These are phyloP conservation scores for Camelus bactrianus DNA, from an alignment of 2,113 vertebrate species.

Conservation along the genomic window DNA sequence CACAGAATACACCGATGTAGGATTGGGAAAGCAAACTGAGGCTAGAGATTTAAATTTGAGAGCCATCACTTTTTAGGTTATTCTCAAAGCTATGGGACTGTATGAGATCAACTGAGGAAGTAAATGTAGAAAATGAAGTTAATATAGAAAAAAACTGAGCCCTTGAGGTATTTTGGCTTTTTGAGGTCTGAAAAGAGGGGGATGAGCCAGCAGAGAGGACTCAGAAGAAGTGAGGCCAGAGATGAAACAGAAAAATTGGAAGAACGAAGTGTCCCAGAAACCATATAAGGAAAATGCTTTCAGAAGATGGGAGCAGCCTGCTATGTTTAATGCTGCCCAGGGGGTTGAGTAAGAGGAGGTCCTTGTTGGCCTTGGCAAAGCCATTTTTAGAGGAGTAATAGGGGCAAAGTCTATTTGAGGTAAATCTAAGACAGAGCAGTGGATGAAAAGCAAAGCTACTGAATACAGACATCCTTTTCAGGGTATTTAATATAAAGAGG, in stretches of 20 bases:
- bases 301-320: conserved; percentile 36
- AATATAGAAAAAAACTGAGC: conserved; percentile 4
- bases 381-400: conserved; percentile 16
- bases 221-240: background rate
- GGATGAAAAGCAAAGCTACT: conserved; percentile 53
- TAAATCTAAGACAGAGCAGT: background rate
- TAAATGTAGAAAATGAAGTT: conserved; percentile 8
- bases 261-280: conserved; percentile 44
- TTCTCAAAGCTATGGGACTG: conserved; percentile 4
- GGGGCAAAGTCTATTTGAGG: conserved; percentile 56
- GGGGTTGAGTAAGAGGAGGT: background rate
- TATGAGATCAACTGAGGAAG: background rate
- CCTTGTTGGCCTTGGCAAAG: conserved; percentile 17
- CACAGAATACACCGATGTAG: background rate
- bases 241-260: conserved; percentile 48
- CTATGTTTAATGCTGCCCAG: background rate
- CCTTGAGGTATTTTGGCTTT: background rate
- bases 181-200: conserved; percentile 15
- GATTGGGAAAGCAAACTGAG: background rate
- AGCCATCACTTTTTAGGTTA: background rate
- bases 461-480: conserved; percentile 18
- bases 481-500: background rate
- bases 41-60: background rate
- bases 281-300: conserved; percentile 55
- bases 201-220: background rate